Conservation (phyloP, 2,888 invertebrate genomes). For the Cosmopolites sordidus region DNA sequence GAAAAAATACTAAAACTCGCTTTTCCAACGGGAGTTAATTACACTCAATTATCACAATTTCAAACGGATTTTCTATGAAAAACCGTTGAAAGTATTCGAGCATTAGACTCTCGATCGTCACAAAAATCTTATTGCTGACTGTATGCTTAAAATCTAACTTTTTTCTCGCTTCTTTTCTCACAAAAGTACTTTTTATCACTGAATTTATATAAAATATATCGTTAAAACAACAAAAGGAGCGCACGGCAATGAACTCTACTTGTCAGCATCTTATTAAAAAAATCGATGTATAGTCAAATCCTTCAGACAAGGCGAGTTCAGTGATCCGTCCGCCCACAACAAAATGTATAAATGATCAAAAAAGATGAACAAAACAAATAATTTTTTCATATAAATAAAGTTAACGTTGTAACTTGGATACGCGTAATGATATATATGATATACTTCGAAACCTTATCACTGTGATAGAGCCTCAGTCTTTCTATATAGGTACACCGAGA, state of each 20-base stretch:
- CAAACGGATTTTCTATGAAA: slow-evolving; percentile 23
- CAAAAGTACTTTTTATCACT: slow-evolving; percentile 26
- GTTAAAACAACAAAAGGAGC: slow-evolving; percentile 11
- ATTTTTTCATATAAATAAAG: slow-evolving; percentile 1
- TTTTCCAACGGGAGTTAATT: slow-evolving; percentile 22
- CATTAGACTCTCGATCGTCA: slow-evolving; percentile 28
- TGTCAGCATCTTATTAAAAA: too few species aligned
- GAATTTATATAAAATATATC: slow-evolving; percentile 28
- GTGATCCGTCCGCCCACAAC: not conserved
- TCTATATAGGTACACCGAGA: slow-evolving; percentile 26
- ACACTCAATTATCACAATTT: slow-evolving; percentile 30
- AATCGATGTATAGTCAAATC: too few species aligned
- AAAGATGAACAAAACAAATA: slow-evolving; percentile 25
- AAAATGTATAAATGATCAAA: not conserved
- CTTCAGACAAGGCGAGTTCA: not conserved
- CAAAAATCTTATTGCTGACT: slow-evolving; percentile 22
- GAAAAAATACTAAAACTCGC: slow-evolving; percentile 20
- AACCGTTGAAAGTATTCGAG: slow-evolving; percentile 26
- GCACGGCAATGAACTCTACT: too few species aligned
- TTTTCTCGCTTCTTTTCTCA: too few species aligned
- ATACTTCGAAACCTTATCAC: slow-evolving; percentile 17
- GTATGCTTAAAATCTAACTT: slow-evolving; percentile 8
- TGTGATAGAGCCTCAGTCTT: slow-evolving; percentile 31
- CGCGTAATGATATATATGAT: slow-evolving; percentile 16
- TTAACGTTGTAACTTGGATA: slow-evolving; percentile 9